These are phyloP conservation scores for Anastrepha ludens DNA, from an alignment of 1,140 invertebrate species.

Conservation along the genomic window DNA sequence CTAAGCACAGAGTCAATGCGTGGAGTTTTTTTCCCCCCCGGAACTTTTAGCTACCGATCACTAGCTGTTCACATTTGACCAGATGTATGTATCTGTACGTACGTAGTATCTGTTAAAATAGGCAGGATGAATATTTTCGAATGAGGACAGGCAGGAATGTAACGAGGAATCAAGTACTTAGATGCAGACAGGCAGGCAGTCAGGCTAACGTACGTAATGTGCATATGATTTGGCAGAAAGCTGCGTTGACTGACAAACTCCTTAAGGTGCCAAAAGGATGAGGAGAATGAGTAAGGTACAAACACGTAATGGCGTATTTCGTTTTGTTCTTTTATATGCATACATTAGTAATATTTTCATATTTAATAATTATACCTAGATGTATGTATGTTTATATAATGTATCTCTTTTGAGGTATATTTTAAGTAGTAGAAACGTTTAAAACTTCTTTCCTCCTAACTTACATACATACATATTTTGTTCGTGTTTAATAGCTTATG, in stretches of 20 bases:
- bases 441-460: background rate
- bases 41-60: background rate
- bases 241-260: background rate
- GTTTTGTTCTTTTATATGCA: background rate
- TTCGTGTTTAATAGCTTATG: no score
- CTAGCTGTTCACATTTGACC: background rate
- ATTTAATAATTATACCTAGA: background rate
- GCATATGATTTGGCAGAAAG: background rate
- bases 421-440: conserved; percentile 1
- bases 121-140: background rate
- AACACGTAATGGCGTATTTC: background rate
- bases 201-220: background rate
- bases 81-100: background rate
- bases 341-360: background rate
- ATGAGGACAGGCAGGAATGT: background rate
- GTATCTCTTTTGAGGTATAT: background rate
- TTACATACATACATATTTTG: no score
- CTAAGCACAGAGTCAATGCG: background rate
- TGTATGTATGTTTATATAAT: no score
- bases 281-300: conserved; percentile 40
- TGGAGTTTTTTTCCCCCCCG: background rate
- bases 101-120: background rate
- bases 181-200: background rate
- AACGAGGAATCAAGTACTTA: background rate
- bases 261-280: background rate